Evolutionary conservation across 2,113 vertebrate species (phyloP), one percentile per base, ranked within the genome.

Genomic region (Corvus moneduloides): DNA sequence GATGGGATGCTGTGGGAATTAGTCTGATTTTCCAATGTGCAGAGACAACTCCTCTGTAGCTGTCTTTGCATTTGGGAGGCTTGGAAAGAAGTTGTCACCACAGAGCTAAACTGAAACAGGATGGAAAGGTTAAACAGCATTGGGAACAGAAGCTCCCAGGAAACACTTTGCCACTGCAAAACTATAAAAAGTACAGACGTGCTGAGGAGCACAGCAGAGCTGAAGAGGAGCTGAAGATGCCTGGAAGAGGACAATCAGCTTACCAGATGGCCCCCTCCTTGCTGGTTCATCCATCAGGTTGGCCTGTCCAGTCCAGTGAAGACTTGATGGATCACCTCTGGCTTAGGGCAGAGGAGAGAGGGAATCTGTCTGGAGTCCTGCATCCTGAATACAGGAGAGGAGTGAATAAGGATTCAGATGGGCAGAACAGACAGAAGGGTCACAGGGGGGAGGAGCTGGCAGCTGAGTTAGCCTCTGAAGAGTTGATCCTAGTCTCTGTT

Each of bases 301-400:
- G 81, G 76, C 82, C 82, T 95, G 92, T 96, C 79, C 76, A 72
- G 62, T 93, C 24, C 72, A 89, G 22, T 66, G 92, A 69, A 95
- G 89, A 51, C 76, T 85, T 82, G 67, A 80, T 64, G 67, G 73
- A 82, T 85, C 78, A 85, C 27, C 74, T 64, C 73, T 89, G 82
- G 68, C 49, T 96, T 96, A 95, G 94, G 75, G 79, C 10, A 43
- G 78, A 95, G 63, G 37, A 94, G 79, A 90, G 82, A 94, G 92
- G 52, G 77, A 69, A 78, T 94, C 69, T 96, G 86, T 55, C 96
- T 97, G 90, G 41, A 87, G 62, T 39, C 88, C 94, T 95, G 84
- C 41, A 89, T 92, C 75, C 93, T 92, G 85, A 95, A 81, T 93
- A 97, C 90, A 93, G 92, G 92, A 93, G 91, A 96, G 81, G 62